A percentile compares a stretch with the other conserved stretches of the same genome.
phyloP scores from a whole-genome alignment of 2,888 invertebrate species.

The Caenorhabditis doughertyi region DNA sequence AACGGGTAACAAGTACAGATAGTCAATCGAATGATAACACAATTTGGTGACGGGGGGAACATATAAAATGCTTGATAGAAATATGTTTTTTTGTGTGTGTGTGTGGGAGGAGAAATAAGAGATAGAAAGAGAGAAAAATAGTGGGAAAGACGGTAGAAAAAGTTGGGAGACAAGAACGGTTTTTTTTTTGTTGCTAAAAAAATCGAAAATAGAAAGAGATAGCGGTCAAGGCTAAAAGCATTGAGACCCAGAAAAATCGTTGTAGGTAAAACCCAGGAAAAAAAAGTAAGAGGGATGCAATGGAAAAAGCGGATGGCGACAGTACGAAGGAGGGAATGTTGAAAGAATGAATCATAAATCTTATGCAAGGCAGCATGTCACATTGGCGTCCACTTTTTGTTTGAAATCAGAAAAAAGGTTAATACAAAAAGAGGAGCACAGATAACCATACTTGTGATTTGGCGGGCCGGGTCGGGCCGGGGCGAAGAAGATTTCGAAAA shows the following conservation, averaged over 20 bases:
- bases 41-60: not conserved
- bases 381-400: constrained; percentile 13
- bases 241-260: constrained; percentile 1
- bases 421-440: no score
- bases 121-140: constrained; percentile 22
- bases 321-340: constrained; percentile 39
- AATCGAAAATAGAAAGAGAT: not conserved
- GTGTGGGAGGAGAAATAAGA: not conserved
- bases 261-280: not conserved
- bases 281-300: not conserved
- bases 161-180: constrained; percentile 36
- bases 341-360: constrained; percentile 63
- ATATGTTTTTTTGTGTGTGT: constrained; percentile 26
- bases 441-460: no score
- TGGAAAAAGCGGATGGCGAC: constrained; percentile 11
- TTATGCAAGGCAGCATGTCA: constrained; percentile 26
- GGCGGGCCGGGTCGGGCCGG: no score
- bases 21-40: constrained; percentile 7
- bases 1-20: constrained; percentile 2
- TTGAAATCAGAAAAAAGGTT: constrained; percentile 22
- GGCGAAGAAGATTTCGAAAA: no score
- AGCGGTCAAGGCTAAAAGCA: constrained; percentile 34
- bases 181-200: constrained; percentile 18
- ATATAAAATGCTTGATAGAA: constrained; percentile 32
- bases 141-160: constrained; percentile 11